Conservation (phyloP, 2,888 invertebrate species). For the Meteorus colon region DNA sequence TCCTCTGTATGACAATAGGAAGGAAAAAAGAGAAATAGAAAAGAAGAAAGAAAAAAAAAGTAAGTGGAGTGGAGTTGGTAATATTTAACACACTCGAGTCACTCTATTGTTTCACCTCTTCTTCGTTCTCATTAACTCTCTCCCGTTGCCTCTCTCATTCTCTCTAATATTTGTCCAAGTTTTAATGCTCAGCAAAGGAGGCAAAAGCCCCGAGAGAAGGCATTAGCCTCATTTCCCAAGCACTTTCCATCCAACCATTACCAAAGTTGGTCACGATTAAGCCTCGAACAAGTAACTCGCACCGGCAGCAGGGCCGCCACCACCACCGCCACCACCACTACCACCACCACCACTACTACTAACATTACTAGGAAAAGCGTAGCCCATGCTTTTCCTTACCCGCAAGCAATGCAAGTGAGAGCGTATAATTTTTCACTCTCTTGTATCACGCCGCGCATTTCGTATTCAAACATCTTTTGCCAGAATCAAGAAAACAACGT, state of each 20-base stretch:
- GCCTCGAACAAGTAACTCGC: constrained; percentile 64
- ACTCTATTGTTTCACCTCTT: constrained; percentile 27
- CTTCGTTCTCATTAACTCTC: constrained; percentile 18
- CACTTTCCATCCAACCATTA: constrained; percentile 65
- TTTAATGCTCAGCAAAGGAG: constrained; percentile 62
- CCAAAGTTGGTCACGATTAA: constrained; percentile 66
- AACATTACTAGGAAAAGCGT: background rate
- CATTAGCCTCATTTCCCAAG: constrained; percentile 65
- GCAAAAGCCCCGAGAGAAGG: constrained; percentile 59
- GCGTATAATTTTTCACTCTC: constrained; percentile 43
- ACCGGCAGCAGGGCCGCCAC: background rate
- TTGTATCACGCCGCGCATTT: constrained; percentile 37
- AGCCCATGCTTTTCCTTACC: constrained; percentile 53
- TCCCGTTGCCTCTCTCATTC: constrained; percentile 21
- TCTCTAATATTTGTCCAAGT: constrained; percentile 59
- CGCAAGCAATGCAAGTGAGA: constrained; percentile 17
- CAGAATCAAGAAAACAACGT: background rate
- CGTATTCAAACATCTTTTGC: constrained; percentile 44
- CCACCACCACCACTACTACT: constrained; percentile 38
- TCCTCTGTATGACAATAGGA: constrained; percentile 16
- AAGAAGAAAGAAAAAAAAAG: constrained; percentile 1
- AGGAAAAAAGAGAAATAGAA: constrained; percentile 28
- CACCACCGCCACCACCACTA: background rate
- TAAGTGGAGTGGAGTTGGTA: constrained; percentile 27
- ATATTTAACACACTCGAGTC: constrained; percentile 43